Evolutionary conservation across 2,113 vertebrate species (phyloP), one percentile per base, ranked within the genome.

Genomic region (Psittacus erithacus): DNA sequence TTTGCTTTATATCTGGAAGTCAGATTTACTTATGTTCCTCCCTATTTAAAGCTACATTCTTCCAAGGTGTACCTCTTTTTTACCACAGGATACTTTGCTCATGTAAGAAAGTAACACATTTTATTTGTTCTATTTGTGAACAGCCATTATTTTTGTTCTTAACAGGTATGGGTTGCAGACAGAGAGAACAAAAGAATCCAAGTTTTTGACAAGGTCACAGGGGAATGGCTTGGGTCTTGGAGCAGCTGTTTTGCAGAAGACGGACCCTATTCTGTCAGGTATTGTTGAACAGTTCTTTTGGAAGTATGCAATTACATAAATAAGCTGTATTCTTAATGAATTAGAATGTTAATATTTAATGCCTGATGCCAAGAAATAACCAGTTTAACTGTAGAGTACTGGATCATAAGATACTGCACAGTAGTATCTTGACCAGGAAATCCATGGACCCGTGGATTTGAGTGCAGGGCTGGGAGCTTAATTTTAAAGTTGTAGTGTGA

Each of bases 81-180:
- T 78, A 25, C 33, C 68, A 13, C n/a, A 90, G 13, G 50, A 29
- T 53, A 47, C 28, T 80, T 92, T 43, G 19, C 17, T 87, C 3
- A 0, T 50, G 2, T 64, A 39, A 50, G 29, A 82, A 71, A 52
- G 4, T 10, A 55, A 82, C 57, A 28, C 1, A 9, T 84, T 90
- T 39, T 19, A 38, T 74, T 85, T 78, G 4, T 91, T 91, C 17
- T 44, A 2, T 83, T 89, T 86, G 41, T 68, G 55, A 82, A 41
- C 33, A 79, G 33, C 22, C 11, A 1, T 27, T 23, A 78, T 60
- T 60, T 90, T 81, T 92, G 29, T 60, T 62, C 90, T 90, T 43
- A 65, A 88, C 83, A 99, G 99, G 98, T 99, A 7, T 99, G 99
- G 99, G 99, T 99, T 95, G 99, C 99, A 16, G 99, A 99, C 95